phyloP scores from a whole-genome alignment of 2,888 invertebrate species.

The Slavum lentiscoides region DNA sequence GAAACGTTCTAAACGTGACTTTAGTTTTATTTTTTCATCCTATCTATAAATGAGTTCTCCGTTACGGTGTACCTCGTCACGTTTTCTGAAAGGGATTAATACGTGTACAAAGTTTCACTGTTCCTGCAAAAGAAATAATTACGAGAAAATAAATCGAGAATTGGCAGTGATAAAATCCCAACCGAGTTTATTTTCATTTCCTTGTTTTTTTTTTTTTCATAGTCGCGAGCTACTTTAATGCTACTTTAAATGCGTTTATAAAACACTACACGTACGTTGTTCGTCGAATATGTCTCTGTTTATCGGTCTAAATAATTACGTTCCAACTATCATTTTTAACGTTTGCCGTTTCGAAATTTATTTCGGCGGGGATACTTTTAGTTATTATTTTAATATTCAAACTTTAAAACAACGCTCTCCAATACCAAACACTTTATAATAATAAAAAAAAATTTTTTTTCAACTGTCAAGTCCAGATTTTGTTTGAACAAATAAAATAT shows the following conservation, averaged over 20 bases:
- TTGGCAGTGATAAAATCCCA: background rate
- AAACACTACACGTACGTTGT: background rate
- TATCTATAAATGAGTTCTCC: background rate
- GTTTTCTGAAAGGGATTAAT: background rate
- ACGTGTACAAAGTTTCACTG: background rate
- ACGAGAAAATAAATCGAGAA: slow-evolving; percentile 15
- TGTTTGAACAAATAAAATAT: background rate
- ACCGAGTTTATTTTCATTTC: background rate
- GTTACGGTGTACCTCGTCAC: background rate
- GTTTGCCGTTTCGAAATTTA: background rate
- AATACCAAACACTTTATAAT: background rate
- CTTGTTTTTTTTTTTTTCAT: background rate
- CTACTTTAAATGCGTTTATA: background rate
- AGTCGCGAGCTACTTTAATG: too few species aligned
- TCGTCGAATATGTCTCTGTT: background rate
- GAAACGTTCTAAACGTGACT: too few species aligned
- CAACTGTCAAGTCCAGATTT: background rate
- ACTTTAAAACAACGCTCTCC: background rate
- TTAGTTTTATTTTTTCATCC: background rate
- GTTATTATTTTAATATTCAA: background rate
- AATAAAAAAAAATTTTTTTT: background rate
- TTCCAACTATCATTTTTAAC: background rate
- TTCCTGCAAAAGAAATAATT: background rate
- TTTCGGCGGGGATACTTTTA: background rate
- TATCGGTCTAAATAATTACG: background rate